Percentiles rank a stretch among this genome's conserved stretches.
Conservation (phyloP, 2,113 vertebrate genomes). For the Cinclus cinclus region DNA sequence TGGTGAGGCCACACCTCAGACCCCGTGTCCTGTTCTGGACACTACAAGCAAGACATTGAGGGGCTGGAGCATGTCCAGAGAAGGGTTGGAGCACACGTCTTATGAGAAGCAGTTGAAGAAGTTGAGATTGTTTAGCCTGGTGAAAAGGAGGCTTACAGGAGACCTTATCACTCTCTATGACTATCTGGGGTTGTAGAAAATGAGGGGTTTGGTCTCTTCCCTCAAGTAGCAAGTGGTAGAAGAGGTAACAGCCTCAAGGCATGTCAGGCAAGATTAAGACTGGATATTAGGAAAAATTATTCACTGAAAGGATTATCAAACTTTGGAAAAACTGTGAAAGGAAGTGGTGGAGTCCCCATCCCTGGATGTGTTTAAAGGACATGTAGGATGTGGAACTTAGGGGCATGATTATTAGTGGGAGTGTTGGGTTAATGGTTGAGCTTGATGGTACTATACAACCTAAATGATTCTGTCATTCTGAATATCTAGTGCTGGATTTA, state of each 20-base stretch:
- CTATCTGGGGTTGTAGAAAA: not conserved
- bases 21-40: not conserved
- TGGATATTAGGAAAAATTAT: not conserved
- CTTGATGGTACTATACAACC: not conserved
- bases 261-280: not conserved
- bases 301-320: not conserved
- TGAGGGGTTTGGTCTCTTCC: not conserved
- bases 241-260: not conserved
- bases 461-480: not conserved
- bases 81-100: not conserved
- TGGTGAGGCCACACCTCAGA: not conserved
- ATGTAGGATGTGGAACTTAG: not conserved
- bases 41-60: not conserved
- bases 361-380: not conserved
- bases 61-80: fast-evolving
- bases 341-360: not conserved
- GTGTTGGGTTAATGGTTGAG: not conserved
- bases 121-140: not conserved
- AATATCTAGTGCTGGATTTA: not conserved
- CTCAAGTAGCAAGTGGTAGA: not conserved
- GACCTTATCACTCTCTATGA: not conserved
- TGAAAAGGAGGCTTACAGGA: not conserved
- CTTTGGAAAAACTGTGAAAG: not conserved
- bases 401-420: not conserved
- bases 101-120: not conserved